Percentiles rank a stretch among this genome's conserved stretches.
Conservation (phyloP, 2,888 invertebrate genomes). For the Zeuzera pyrina region DNA sequence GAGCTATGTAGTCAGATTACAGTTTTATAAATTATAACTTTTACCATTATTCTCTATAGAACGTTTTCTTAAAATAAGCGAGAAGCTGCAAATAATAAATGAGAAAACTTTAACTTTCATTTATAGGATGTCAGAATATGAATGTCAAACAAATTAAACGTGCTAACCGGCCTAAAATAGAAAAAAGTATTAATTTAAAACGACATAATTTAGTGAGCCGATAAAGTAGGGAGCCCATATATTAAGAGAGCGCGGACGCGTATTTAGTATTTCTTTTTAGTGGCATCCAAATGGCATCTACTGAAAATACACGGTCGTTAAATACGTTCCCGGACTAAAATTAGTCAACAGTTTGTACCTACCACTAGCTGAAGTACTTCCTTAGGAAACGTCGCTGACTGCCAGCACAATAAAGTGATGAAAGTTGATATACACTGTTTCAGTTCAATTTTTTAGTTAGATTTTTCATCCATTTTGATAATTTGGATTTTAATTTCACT, state of each 20-base stretch:
- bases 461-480: too few relatives aligned
- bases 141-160: constrained; percentile 2
- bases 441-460: too few relatives aligned
- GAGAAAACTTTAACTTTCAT: too few relatives aligned
- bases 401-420: too few relatives aligned
- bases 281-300: constrained; percentile 41
- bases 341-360: constrained; percentile 45
- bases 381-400: constrained; percentile 20
- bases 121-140: not conserved
- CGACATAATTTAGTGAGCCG: constrained; percentile 35
- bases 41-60: too few relatives aligned
- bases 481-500: too few relatives aligned
- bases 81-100: too few relatives aligned
- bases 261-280: constrained; percentile 47
- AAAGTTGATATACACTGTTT: too few relatives aligned
- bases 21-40: too few relatives aligned
- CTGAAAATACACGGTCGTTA: constrained; percentile 58
- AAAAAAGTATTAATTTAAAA: constrained; percentile 17
- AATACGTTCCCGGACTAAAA: constrained; percentile 46
- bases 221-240: constrained; percentile 52
- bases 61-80: too few relatives aligned
- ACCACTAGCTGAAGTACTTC: constrained; percentile 26
- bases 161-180: not conserved
- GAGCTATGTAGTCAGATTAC: too few relatives aligned
- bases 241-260: constrained; percentile 41